These are phyloP conservation scores for Trichogramma dendrolimi DNA, from an alignment of 2,888 invertebrate species.

Conservation along the genomic window DNA sequence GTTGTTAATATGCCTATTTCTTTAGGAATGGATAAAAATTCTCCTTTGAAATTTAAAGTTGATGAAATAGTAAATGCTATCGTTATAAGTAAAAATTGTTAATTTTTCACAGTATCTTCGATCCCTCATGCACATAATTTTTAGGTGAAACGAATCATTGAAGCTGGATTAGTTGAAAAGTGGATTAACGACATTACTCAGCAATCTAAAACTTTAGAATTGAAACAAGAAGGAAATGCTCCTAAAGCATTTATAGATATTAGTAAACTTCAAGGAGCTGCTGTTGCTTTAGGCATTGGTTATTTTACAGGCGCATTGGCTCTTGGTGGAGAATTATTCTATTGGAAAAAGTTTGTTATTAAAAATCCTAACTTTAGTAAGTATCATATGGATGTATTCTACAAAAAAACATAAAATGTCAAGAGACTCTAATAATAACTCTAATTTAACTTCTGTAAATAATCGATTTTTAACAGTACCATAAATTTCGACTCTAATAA, in stretches of 20 bases:
- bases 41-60: constrained; percentile 67
- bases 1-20: constrained; percentile 77
- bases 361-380: constrained; percentile 70
- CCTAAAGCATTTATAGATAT: constrained; percentile 75
- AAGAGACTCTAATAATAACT: no score
- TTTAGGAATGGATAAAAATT: constrained; percentile 77
- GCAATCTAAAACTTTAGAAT: constrained; percentile 57
- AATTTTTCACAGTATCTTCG: constrained; percentile 27
- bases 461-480: no score
- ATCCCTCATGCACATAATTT: constrained; percentile 23
- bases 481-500: no score
- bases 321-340: constrained; percentile 61
- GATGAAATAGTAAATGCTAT: constrained; percentile 57
- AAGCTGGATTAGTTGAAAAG: constrained; percentile 73
- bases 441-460: no score
- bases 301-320: constrained; percentile 60
- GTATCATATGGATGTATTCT: constrained; percentile 60
- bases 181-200: constrained; percentile 75
- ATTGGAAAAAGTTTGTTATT: constrained; percentile 66
- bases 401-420: constrained; percentile 36
- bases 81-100: neutral
- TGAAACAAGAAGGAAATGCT: constrained; percentile 54
- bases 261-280: constrained; percentile 72
- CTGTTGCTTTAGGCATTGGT: constrained; percentile 69
- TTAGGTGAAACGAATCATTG: constrained; percentile 62